Base-by-base conservation (phyloP, 2,113 vertebrate genomes). In the Syrmaticus mikado region DNA sequence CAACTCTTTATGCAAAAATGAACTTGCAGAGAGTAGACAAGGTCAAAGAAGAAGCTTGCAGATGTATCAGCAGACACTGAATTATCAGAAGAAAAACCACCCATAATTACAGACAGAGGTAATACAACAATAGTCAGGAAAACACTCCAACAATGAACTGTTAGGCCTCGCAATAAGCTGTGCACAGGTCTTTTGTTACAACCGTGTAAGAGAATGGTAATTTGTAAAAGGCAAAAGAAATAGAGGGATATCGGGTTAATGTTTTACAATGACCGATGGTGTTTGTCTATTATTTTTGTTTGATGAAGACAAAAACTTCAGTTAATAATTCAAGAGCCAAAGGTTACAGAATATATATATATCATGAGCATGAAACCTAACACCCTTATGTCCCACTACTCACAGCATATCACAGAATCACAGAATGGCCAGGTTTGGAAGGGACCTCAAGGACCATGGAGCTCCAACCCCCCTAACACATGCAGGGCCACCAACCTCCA, bases 301-400 rank as follows among this genome's bases (percentile, higher is more conserved):
- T 6, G 55, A 62, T 22, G 8, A 87, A 43, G n/a, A 22, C 12
- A 52, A 28, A 0, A 3, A 28, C 2, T 57, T 87, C 30, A n/a
- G 3, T 45, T n/a, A 15, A 20, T 65, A 91, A 80, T 21, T 73
- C 61, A 62, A 66, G 34, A 90, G 22, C 9, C 34, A 85, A 73
- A 45, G n/a, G 46, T 9, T 55, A 70, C 27, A 70, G 48, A 46
- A 62, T 62, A 57, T n/a, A 50, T 8, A 11, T 1, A 68, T 52
- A 41, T 41, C 38, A 34, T 0, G 1, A 57, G n/a, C 1, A 1
- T 11, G 58, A 90, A 85, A 73, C 14, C 19, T 32, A 65, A 32
- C 17, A 30, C 28, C 82, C 55, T 53, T 52, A 73, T 24, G 24
- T 61, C 36, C 13, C 30, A 68, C 17, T 6, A 62, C 8, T 4